phyloP scores from a whole-genome alignment of 1,140 invertebrate genomes.

The Saccostrea glomerata region DNA sequence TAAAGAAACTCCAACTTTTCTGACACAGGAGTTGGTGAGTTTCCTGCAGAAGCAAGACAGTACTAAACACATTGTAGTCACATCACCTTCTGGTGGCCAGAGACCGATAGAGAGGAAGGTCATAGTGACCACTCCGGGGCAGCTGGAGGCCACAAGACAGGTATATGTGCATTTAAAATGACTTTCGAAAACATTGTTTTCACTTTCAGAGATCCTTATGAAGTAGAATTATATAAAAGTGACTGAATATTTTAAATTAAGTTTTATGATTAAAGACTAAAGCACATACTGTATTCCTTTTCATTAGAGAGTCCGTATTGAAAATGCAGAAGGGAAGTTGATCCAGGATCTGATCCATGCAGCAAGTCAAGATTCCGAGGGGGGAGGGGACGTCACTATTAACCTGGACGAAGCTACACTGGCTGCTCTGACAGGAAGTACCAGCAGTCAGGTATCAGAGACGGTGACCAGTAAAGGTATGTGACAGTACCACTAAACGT shows the following conservation, averaged over 20 bases:
- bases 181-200: not conserved
- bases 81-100: slow-evolving; percentile 55
- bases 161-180: slow-evolving; percentile 37
- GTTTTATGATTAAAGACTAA: not conserved
- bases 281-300: not conserved
- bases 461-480: slow-evolving; percentile 34
- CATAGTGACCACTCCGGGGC: slow-evolving; percentile 69
- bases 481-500: not conserved
- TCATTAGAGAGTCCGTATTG: slow-evolving; percentile 56
- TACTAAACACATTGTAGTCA: slow-evolving; percentile 63
- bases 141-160: slow-evolving; percentile 66
- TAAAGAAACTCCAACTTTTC: not conserved
- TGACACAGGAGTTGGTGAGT: slow-evolving; percentile 73
- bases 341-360: slow-evolving; percentile 76
- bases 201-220: not conserved
- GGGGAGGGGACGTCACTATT: slow-evolving; percentile 60
- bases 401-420: slow-evolving; percentile 64
- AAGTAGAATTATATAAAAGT: not conserved
- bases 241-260: not conserved
- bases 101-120: slow-evolving; percentile 65
- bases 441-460: slow-evolving; percentile 38
- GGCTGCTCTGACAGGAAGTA: slow-evolving; percentile 57
- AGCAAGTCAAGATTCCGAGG: slow-evolving; percentile 67
- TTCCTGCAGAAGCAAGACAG: slow-evolving; percentile 75
- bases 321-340: slow-evolving; percentile 63